Evolutionary conservation across 1,140 invertebrate genomes (phyloP), one percentile per base, ranked within the genome.

Genomic region (Berghia stephanieae): DNA sequence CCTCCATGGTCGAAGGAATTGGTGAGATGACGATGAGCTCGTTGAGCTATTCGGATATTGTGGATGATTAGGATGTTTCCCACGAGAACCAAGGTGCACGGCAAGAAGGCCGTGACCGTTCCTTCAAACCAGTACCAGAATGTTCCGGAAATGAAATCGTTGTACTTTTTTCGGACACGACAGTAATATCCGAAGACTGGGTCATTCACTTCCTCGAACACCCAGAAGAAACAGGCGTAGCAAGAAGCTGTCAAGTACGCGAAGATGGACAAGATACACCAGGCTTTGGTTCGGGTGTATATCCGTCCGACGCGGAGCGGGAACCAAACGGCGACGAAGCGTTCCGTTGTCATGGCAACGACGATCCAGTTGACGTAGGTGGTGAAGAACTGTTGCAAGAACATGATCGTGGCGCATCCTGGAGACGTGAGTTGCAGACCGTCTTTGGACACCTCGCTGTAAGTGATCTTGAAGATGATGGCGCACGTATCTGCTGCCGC

Each of bases 351-450:
- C 83, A 87, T 85, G 57, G 81, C 81, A 24, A 87, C 86, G 10
- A 87, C 74, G 34, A 87, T 81, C 86, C 86, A 87, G 77, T 83
- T 87, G 34, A 83, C 75, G 72, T 83, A 85, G 49, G 78, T 80
- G 69, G 81, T 79, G 27, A 81, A 80, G 52, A 82, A 81, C 43
- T 82, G 81, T 34, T 82, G 83, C 3, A 79, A 34, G 57, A 84
- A 83, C 43, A 83, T 78, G 31, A 87, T 69, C 40, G 71, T 38
- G 10, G 34, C 66, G 43, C 83, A 84, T 2, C 78, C 74, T n/a
- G 71, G 79, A 13, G 79, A 38, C 18, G 75, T 55, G 34, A 83
- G 31, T 44, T 77, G 73, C 24, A 83, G 27, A 38, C 78, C 57
- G 43, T 75, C 46, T 3, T 70, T 42, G 3, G 81, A 82, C 21